These are phyloP conservation scores for Oreochromis spilurus DNA, from an alignment of 2,113 vertebrate genomes.

Conservation along the genomic window DNA sequence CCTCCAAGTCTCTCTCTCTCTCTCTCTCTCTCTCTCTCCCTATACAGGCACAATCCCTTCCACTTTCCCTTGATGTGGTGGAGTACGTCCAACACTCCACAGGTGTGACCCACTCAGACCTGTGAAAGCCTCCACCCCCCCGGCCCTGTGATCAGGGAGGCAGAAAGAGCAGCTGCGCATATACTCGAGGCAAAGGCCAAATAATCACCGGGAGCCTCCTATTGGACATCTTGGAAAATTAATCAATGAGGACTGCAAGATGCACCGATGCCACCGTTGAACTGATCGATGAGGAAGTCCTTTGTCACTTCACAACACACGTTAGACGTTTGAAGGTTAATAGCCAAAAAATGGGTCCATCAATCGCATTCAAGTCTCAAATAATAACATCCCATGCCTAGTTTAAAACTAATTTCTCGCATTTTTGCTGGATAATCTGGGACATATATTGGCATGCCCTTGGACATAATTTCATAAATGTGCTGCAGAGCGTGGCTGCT, in stretches of 20 bases:
- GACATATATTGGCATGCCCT: conserved; percentile 5
- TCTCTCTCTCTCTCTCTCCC: too few relatives aligned
- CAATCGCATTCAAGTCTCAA: neutral
- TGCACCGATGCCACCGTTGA: neutral
- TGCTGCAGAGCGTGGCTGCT: conserved; percentile 15
- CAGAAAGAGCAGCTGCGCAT: conserved; percentile 38
- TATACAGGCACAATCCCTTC: neutral
- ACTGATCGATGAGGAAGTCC: conserved; percentile 5
- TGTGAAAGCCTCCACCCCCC: conserved; percentile 9
- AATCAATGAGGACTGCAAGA: neutral
- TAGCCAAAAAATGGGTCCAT: neutral
- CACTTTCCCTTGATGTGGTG: conserved; percentile 45
- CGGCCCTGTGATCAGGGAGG: conserved; percentile 23
- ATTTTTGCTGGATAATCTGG: neutral
- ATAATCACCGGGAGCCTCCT: neutral
- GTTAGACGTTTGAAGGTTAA: conserved; percentile 29
- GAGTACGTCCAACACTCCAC: conserved; percentile 46
- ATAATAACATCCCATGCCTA: conserved; percentile 8
- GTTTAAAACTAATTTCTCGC: conserved; percentile 31
- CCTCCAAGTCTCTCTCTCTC: neutral
- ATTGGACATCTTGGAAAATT: neutral
- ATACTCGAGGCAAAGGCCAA: neutral
- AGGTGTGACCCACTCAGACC: conserved; percentile 60
- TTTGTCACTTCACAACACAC: neutral
- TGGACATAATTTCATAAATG: conserved; percentile 15